Percentiles rank a stretch among this genome's conserved stretches.
Conservation (phyloP, 1,140 invertebrate species). For the Drosophila elegans region DNA sequence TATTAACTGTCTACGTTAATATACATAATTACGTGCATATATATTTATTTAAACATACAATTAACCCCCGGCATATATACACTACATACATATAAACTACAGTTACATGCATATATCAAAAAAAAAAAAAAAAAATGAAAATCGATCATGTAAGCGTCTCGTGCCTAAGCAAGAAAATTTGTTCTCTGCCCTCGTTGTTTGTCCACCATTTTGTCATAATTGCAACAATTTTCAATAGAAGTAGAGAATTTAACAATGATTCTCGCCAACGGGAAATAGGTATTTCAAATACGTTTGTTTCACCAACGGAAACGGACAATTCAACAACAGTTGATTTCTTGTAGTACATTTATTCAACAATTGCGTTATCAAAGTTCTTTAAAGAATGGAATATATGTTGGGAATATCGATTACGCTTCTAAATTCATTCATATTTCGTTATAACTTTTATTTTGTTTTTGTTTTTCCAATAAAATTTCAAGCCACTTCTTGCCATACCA, state of each 20-base stretch:
- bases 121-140: constrained; percentile 8
- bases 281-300: background rate
- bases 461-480: background rate
- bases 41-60: constrained; percentile 53
- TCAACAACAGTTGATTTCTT: constrained; percentile 4
- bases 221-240: too few species aligned
- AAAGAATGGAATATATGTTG: background rate
- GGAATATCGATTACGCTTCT: background rate
- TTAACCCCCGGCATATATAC: constrained; percentile 51
- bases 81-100: constrained; percentile 30
- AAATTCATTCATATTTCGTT: background rate
- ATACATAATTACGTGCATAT: constrained; percentile 41
- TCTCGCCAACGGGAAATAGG: too few species aligned
- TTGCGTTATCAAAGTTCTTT: background rate
- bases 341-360: background rate
- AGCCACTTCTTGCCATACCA: constrained; percentile 16
- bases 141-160: constrained; percentile 17
- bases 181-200: constrained; percentile 1
- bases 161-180: constrained; percentile 13
- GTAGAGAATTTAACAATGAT: too few species aligned
- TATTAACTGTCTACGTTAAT: constrained; percentile 58
- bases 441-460: constrained; percentile 13
- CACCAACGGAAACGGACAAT: background rate
- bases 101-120: constrained; percentile 25
- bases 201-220: background rate